These are phyloP conservation scores for Nineta flava DNA, from an alignment of 2,888 invertebrate genomes.

Conservation along the genomic window DNA sequence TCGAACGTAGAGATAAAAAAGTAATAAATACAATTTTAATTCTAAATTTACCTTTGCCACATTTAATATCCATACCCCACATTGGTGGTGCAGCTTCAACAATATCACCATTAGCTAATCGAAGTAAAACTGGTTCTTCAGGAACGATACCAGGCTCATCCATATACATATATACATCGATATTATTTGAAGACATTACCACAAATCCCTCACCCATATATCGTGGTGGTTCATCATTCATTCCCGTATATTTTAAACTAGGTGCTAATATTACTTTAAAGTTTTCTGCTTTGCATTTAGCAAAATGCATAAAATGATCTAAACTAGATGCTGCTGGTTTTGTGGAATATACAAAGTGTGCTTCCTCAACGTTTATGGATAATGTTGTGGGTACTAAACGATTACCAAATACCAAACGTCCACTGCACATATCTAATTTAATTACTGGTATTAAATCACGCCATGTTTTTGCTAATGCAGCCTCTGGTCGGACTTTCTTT, in stretches of 20 bases:
- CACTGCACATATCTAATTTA: constrained; percentile 83
- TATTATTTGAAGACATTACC: constrained; percentile 85
- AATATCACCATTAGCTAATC: constrained; percentile 82
- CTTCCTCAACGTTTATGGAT: constrained; percentile 83
- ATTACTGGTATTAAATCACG: constrained; percentile 92
- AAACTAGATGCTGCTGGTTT: constrained; percentile 86
- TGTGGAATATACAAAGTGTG: constrained; percentile 86
- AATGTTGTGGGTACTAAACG: constrained; percentile 85
- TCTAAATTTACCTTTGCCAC: constrained; percentile 59
- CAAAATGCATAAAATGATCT: constrained; percentile 91
- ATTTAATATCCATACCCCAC: constrained; percentile 91
- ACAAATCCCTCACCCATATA: constrained; percentile 99
- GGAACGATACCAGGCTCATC: constrained; percentile 85
- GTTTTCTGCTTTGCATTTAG: constrained; percentile 89
- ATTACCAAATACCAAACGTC: constrained; percentile 90
- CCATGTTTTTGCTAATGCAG: constrained; percentile 81
- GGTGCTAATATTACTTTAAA: constrained; percentile 92
- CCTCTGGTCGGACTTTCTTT: constrained; percentile 47
- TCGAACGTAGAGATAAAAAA: too few species aligned
- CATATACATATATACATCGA: constrained; percentile 93
- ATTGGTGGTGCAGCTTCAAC: constrained; percentile 87
- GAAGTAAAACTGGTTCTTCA: constrained; percentile 76
- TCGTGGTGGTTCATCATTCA: constrained; percentile 86
- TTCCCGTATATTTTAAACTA: constrained; percentile 84
- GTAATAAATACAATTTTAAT: too few species aligned